These are phyloP conservation scores for Nothocercus nigrocapillus DNA, from an alignment of 2,113 vertebrate species.

Conservation along the genomic window DNA sequence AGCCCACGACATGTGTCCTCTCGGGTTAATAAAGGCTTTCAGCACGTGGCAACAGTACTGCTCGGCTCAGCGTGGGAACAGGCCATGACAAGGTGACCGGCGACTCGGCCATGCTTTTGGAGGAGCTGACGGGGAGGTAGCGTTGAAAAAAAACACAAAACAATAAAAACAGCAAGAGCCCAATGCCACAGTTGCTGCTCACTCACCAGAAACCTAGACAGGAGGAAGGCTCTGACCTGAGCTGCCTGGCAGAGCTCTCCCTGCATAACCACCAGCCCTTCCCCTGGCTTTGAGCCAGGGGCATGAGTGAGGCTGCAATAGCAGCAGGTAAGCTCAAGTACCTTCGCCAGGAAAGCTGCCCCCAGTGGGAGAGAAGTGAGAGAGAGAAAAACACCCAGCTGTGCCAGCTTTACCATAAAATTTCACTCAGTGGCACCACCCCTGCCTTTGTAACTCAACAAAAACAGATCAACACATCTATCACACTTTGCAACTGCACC, in stretches of 20 bases:
- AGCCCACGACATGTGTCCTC: conserved; percentile 1
- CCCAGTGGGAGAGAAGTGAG: neutral
- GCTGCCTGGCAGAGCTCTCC: neutral
- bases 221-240: neutral
- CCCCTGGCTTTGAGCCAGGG: neutral
- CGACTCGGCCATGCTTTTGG: neutral
- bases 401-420: neutral
- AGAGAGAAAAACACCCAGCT: neutral
- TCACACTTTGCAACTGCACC: neutral
- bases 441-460: neutral
- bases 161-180: neutral
- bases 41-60: neutral
- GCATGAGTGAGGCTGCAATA: neutral
- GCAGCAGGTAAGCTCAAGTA: neutral
- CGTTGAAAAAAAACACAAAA: neutral
- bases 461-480: neutral
- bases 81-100: neutral
- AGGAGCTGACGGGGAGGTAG: neutral
- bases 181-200: neutral
- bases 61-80: conserved; percentile 11
- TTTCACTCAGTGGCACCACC: neutral
- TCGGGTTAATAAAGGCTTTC: conserved; percentile 3
- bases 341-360: neutral
- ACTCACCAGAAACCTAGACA: neutral
- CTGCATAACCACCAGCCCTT: neutral